A percentile compares a stretch with the other conserved stretches of the same genome.
Conservation (phyloP, 1,140 invertebrate species). For the Drosophila fuyamai region DNA sequence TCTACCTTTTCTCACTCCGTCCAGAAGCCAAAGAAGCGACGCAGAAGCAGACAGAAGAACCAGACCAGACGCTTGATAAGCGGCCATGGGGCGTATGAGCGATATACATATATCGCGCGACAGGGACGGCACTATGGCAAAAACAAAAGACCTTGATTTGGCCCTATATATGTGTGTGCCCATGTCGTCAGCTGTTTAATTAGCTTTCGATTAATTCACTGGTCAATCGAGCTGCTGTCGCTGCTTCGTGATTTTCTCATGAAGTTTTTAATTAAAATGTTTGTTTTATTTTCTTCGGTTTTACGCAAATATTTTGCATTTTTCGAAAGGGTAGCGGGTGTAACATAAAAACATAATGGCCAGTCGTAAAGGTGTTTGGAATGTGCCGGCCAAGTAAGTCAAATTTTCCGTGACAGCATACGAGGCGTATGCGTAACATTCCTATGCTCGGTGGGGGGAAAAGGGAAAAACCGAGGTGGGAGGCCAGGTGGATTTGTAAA, state of each 20-base stretch:
- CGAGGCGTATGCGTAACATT: slow-evolving; percentile 53
- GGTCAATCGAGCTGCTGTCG: slow-evolving; percentile 32
- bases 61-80: slow-evolving; percentile 53
- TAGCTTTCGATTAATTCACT: slow-evolving; percentile 75
- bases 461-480: slow-evolving; percentile 20
- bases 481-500: slow-evolving; percentile 40
- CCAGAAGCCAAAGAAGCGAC: slow-evolving; percentile 46
- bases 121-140: slow-evolving; percentile 23
- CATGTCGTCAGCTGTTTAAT: slow-evolving; percentile 73
- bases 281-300: neutral
- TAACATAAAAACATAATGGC: slow-evolving; percentile 18
- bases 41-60: slow-evolving; percentile 43
- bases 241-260: slow-evolving; percentile 34
- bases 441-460: slow-evolving; percentile 19
- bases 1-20: slow-evolving; percentile 12
- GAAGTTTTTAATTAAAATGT: slow-evolving; percentile 28
- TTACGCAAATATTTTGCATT: slow-evolving; percentile 9
- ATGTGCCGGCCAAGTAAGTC: slow-evolving; percentile 35
- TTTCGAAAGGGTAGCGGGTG: neutral
- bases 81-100: slow-evolving; percentile 43
- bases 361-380: slow-evolving; percentile 34
- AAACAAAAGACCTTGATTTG: slow-evolving; percentile 59
- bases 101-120: slow-evolving; percentile 16
- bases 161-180: slow-evolving; percentile 23
- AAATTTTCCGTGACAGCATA: slow-evolving; percentile 25